Evolutionary conservation across 2,113 vertebrate genomes (phyloP).

Genomic region (Bubalus kerabau): DNA sequence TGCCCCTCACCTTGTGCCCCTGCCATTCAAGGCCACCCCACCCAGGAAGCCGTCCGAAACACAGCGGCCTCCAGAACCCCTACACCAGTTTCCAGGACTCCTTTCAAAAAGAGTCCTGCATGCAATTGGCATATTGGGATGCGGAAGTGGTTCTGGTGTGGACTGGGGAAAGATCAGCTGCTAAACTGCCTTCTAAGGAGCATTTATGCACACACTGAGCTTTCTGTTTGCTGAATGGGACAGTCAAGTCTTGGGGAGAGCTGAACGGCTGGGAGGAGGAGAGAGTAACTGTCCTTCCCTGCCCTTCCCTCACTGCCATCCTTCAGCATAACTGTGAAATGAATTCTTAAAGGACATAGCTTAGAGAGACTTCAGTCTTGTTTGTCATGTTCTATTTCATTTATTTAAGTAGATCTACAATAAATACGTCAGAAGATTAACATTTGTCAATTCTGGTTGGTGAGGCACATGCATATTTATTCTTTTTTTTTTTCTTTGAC

Average conservation of each 20-base stretch:
- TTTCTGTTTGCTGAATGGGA: not conserved
- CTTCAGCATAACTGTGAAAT: slow-evolving; percentile 50
- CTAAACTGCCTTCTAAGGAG: not conserved
- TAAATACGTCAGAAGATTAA: slow-evolving; percentile 31
- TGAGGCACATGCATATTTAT: not conserved
- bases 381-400: slow-evolving; percentile 42
- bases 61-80: not conserved
- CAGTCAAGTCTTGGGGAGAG: not conserved
- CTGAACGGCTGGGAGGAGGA: not conserved
- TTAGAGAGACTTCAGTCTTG: slow-evolving; percentile 39
- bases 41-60: rapidly evolving
- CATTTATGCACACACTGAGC: not conserved
- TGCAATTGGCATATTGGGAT: not conserved
- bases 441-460: slow-evolving; percentile 29
- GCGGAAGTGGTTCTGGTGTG: rapidly evolving
- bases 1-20: not conserved
- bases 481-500: not conserved
- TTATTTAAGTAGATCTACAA: slow-evolving; percentile 53
- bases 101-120: not conserved
- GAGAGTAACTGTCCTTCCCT: not conserved
- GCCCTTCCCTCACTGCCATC: not conserved
- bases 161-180: not conserved
- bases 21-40: not conserved
- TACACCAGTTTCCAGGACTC: not conserved
- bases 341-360: slow-evolving; percentile 47